phyloP scores from a whole-genome alignment of 2,797 vertebrate genomes.

The Hylomyscus alleni region DNA sequence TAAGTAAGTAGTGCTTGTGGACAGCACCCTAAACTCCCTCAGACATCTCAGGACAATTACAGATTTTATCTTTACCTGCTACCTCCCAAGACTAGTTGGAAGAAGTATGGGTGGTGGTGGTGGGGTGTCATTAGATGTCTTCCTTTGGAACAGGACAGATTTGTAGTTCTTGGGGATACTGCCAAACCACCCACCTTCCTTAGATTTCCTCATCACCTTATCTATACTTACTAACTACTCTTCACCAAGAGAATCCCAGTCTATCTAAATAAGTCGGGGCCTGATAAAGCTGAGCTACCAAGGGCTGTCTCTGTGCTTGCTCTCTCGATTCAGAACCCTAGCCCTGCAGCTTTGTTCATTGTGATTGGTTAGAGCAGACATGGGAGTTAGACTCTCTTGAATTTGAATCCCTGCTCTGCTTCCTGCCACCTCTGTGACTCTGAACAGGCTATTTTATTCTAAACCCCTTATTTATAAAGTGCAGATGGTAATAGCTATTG shows the following conservation, averaged over 20 bases:
- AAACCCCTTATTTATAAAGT: conserved; percentile 62
- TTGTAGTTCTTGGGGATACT: conserved; percentile 39
- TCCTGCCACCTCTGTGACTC: background rate
- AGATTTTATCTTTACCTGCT: conserved; percentile 38
- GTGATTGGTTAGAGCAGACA: background rate
- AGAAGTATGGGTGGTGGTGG: background rate
- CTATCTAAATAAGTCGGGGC: background rate
- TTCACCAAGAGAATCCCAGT: conserved; percentile 5
- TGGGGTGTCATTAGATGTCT: background rate
- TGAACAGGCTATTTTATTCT: conserved; percentile 57
- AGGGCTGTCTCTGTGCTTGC: background rate
- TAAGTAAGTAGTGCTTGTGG: background rate
- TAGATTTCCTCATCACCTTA: background rate
- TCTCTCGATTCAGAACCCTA: background rate
- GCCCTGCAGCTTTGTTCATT: background rate
- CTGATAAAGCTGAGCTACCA: background rate
- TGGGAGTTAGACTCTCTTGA: conserved; percentile 14
- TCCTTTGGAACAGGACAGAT: conserved; percentile 47
- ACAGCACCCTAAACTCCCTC: background rate
- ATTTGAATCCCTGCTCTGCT: conserved; percentile 48
- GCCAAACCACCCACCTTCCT: background rate
- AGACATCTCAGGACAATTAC: background rate
- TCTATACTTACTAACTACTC: conserved; percentile 11
- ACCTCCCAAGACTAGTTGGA: background rate
- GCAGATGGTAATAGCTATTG: conserved; percentile 32